Base-by-base conservation (phyloP, 2,797 vertebrate species). In the Gambusia yucatana region DNA sequence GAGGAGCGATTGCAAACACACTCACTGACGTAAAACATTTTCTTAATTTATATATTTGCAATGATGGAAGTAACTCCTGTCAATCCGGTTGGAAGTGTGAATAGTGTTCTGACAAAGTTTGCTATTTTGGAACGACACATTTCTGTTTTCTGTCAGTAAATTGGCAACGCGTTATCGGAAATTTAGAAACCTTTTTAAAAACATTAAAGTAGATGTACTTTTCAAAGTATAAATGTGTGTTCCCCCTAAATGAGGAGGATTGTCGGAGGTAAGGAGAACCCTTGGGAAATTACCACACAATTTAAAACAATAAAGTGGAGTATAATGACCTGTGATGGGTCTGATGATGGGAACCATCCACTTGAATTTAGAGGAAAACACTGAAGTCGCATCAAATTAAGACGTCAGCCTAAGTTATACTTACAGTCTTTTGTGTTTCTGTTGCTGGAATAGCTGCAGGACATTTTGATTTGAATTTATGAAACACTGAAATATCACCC, bases 351-450 rank as follows among this genome's bases (percentile, higher is more conserved):
- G 81, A 67, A 63, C 14, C 10, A 93, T 36, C 92, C 89, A 90
- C 77, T 87, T 88, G 63, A 89, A 87, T 79, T 79, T 94, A 69
- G 87, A 85, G 33, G 84, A 83, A 75, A 88, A 59, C 41, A 70
- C 94, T 93, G 72, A 86, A 33, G 44, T 59, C 85, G 69, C 65
- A 83, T 80, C 36, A 85, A 20, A 84, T 72, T 14, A 61, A 52
- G 44, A 57, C 67, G 44, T 82, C 10, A 73, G 7, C 8, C 22
- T 43, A 79, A 43, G 10, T 72, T 78, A 20, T 78, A 77, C 76
- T 82, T 76, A 77, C 0, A 81, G 78, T 10, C 6, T 50, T 81
- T n/a, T 41, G 82, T 86, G 5, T 74, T 50, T 73, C 14, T 57
- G 28, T 83, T 75, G 28, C 50, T 74, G 11, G 75, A 78, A 77